Conservation (phyloP, 2,113 vertebrate genomes). For the Pelvicachromis taeniatus region DNA sequence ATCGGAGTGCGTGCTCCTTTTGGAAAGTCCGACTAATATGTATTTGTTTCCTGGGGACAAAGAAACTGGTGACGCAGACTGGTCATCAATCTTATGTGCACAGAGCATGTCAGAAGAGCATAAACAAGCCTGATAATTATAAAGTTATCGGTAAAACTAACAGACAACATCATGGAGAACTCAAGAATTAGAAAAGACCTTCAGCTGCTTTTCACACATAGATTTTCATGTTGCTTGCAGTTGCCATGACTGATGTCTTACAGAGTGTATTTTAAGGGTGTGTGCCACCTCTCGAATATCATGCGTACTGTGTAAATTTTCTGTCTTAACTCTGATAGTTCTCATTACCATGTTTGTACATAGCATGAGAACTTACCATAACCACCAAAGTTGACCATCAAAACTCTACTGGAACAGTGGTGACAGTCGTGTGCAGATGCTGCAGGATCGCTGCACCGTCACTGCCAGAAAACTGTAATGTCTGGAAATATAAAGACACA, state of each 20-base stretch:
- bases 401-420: neutral
- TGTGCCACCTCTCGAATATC: rapidly evolving
- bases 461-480: neutral
- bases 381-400: neutral
- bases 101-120: neutral
- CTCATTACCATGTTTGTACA: neutral
- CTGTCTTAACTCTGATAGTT: neutral
- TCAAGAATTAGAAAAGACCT: neutral
- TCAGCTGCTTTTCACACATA: neutral
- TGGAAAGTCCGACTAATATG: neutral
- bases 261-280: neutral
- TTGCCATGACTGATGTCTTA: neutral
- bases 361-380: no score
- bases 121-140: neutral
- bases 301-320: neutral
- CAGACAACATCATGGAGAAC: neutral
- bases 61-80: neutral
- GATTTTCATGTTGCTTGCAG: neutral
- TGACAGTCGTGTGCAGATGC: neutral
- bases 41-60: neutral
- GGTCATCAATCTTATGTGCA: neutral
- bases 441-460: neutral
- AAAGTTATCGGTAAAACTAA: neutral
- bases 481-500: neutral
- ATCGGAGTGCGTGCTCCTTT: neutral